Percentiles rank a stretch among this genome's conserved stretches.
phyloP scores from a whole-genome alignment of 2,888 invertebrate genomes.

The Heliothis peltigera region DNA sequence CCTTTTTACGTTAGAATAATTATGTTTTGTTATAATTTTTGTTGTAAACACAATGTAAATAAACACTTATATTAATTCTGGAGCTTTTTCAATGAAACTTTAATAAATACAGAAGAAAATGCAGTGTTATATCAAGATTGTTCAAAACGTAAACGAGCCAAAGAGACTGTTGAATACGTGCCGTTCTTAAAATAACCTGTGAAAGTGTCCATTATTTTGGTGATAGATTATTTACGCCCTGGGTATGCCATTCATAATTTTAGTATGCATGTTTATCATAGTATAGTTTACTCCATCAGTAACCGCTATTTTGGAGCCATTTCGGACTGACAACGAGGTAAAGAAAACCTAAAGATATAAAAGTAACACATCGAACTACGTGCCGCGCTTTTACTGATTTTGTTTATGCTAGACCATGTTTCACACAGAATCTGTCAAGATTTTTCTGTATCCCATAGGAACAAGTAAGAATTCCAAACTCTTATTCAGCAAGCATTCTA shows the following conservation, averaged over 20 bases:
- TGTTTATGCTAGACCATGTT: constrained; percentile 19
- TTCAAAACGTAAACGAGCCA: too few relatives aligned
- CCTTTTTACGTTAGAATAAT: constrained; percentile 41
- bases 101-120: too few relatives aligned
- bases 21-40: constrained; percentile 53
- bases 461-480: background rate
- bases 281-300: too few relatives aligned
- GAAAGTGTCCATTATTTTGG: too few relatives aligned
- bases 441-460: constrained; percentile 6
- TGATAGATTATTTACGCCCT: too few relatives aligned
- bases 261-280: too few relatives aligned
- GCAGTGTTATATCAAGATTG: too few relatives aligned
- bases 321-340: background rate
- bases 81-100: constrained; percentile 6
- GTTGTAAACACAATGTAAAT: constrained; percentile 61
- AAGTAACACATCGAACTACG: constrained; percentile 27
- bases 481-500: background rate
- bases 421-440: background rate
- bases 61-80: constrained; percentile 51
- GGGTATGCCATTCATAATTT: too few relatives aligned
- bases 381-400: constrained; percentile 24
- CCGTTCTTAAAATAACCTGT: too few relatives aligned
- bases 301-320: too few relatives aligned
- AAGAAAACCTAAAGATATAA: constrained; percentile 1
- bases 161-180: too few relatives aligned